Percentiles rank a stretch among this genome's conserved stretches.
These are phyloP conservation scores for Nesidiocoris tenuis DNA, from an alignment of 2,888 invertebrate species.

Conservation along the genomic window DNA sequence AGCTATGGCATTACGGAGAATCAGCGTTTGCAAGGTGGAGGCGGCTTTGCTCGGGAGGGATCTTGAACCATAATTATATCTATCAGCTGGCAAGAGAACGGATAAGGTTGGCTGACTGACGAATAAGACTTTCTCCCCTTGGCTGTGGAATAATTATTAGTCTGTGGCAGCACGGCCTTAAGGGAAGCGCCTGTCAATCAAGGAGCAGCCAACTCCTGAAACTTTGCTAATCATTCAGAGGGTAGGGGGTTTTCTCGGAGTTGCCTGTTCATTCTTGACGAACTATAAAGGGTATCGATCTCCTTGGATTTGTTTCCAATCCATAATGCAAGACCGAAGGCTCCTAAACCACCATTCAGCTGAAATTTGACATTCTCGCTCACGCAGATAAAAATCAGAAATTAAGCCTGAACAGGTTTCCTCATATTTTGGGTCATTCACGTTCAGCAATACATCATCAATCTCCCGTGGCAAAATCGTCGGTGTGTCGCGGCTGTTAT, in stretches of 20 bases:
- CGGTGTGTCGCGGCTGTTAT: no score
- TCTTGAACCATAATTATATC: not conserved
- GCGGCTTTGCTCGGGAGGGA: not conserved
- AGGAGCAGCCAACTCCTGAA: slow-evolving; percentile 27
- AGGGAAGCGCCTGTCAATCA: slow-evolving; percentile 23
- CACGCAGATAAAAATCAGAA: no score
- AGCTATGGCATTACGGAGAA: slow-evolving; percentile 1
- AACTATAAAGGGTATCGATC: no score
- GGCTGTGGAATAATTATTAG: not conserved
- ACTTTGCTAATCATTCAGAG: slow-evolving; percentile 32
- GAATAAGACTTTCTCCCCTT: no score
- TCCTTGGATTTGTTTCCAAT: not conserved
- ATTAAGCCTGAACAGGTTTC: no score
- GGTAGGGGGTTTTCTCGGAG: not conserved
- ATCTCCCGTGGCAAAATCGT: no score
- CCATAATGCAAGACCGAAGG: no score
- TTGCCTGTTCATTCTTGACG: not conserved
- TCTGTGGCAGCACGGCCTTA: not conserved
- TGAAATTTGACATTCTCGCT: no score
- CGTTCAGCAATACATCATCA: no score
- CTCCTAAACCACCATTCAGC: no score
- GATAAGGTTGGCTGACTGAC: no score
- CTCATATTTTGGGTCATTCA: no score
- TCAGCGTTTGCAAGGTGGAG: not conserved
- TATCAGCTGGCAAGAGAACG: not conserved